Evolutionary conservation across 2,888 invertebrate species (phyloP).

Genomic region (Campopleginae sp.): DNA sequence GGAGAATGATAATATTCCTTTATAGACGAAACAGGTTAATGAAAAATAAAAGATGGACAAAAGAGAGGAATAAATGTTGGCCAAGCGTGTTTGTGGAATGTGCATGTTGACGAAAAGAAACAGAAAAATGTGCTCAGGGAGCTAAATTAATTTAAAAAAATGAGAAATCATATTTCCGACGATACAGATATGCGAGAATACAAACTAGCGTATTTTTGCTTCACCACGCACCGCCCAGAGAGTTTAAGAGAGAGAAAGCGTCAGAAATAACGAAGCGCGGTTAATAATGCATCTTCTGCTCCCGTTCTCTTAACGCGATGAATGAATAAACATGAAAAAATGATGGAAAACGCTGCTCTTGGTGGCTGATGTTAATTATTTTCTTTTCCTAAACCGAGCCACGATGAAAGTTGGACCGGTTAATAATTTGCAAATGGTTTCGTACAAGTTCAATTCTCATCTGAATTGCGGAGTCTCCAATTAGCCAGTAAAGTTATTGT

Average conservation of each 20-base stretch:
- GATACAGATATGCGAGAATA: background rate
- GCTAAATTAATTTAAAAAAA: conserved; percentile 59
- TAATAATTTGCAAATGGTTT: background rate
- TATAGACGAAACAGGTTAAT: background rate
- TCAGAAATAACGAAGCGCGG: conserved; percentile 18
- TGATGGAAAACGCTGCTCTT: background rate
- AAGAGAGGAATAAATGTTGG: background rate
- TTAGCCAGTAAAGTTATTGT: background rate
- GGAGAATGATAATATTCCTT: background rate
- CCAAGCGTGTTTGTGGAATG: background rate
- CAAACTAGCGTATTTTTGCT: background rate
- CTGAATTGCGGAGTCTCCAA: background rate
- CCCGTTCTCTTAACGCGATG: background rate
- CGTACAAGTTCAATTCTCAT: background rate
- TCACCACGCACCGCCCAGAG: conserved; percentile 1
- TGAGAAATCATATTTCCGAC: conserved; percentile 58
- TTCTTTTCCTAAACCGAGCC: background rate
- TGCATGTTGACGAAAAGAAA: background rate
- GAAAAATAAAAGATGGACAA: conserved; percentile 4
- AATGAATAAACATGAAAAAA: background rate
- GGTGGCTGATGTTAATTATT: background rate
- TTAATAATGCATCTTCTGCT: conserved; percentile 28
- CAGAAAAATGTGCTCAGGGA: conserved; percentile 7
- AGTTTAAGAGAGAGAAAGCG: background rate
- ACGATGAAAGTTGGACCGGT: background rate